A percentile compares a stretch with the other conserved stretches of the same genome.
Conservation (phyloP, 2,113 vertebrate genomes). For the Rattus rattus region DNA sequence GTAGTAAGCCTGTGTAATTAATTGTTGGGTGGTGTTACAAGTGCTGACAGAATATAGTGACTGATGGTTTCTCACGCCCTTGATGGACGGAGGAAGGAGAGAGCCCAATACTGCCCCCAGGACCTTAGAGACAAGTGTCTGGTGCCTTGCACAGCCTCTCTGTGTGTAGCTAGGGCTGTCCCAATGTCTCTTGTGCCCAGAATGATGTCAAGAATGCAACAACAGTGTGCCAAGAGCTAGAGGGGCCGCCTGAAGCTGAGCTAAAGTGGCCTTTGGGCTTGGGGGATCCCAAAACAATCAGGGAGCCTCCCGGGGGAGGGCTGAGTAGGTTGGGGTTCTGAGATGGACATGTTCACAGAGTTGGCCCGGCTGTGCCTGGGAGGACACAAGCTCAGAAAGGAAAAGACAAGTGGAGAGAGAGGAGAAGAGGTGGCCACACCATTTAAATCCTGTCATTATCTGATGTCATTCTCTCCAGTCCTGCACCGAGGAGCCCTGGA, state of each 20-base stretch:
- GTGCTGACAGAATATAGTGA: background rate
- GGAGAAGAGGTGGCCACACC: background rate
- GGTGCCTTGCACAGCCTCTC: background rate
- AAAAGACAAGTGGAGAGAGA: background rate
- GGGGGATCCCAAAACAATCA: background rate
- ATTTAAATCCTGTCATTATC: background rate
- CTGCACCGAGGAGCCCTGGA: background rate
- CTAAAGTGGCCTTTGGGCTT: background rate
- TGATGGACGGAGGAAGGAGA: background rate
- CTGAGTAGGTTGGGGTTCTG: no score
- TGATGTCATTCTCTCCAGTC: background rate
- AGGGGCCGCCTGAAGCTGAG: background rate
- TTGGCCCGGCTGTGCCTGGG: background rate
- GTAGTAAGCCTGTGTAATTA: accelerated
- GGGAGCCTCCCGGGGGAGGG: background rate
- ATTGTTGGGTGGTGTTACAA: background rate
- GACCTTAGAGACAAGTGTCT: background rate
- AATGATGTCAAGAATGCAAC: no score
- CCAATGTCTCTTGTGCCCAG: no score
- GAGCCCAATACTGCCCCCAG: background rate
- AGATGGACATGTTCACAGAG: background rate
- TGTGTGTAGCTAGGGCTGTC: background rate
- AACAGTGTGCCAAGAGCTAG: background rate
- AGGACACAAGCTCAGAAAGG: background rate
- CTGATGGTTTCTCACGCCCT: background rate